Evolutionary conservation across 2,797 vertebrate genomes (phyloP).

Genomic region (Anguilla obscura): DNA sequence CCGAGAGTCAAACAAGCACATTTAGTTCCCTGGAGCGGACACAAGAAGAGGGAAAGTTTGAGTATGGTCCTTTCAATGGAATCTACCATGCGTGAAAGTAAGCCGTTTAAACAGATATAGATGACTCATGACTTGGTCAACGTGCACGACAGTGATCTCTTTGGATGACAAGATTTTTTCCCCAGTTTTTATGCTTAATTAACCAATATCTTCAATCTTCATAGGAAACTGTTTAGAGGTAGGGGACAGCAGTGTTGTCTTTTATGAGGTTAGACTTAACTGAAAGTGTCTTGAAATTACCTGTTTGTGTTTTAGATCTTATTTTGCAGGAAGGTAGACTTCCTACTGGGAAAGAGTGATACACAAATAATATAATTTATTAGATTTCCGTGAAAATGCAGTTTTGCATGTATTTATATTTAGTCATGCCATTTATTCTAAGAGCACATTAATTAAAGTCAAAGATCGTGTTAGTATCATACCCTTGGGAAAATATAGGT

Average conservation of each 20-base stretch:
- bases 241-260: not conserved
- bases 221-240: not conserved
- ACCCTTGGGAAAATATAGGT: not conserved
- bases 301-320: not conserved
- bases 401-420: not conserved
- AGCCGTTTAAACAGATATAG: not conserved
- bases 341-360: not conserved
- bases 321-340: not conserved
- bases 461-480: not conserved
- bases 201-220: not conserved
- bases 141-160: not conserved
- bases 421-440: not conserved
- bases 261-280: not conserved
- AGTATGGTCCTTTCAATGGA: not conserved
- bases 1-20: not conserved
- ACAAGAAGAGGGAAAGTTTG: not conserved
- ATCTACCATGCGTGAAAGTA: conserved; percentile 16
- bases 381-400: not conserved
- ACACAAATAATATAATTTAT: not conserved
- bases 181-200: not conserved
- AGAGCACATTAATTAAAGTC: not conserved
- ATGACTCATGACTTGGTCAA: not conserved
- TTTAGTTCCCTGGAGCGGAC: not conserved
- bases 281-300: not conserved
- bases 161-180: not conserved